Conservation (phyloP, 1,140 invertebrate species). For the Apis florea region DNA sequence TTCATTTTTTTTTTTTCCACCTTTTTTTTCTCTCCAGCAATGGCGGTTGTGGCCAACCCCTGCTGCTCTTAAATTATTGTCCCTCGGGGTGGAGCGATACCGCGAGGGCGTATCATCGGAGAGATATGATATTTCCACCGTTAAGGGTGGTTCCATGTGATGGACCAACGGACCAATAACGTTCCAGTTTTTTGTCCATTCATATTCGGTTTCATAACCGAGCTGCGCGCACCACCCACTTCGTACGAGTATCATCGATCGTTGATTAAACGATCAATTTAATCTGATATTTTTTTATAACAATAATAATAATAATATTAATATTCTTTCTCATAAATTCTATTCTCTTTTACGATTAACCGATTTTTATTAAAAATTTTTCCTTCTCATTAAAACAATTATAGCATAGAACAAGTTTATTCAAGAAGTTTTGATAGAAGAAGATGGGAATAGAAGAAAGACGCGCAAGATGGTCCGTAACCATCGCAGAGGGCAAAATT, state of each 20-base stretch:
- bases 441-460: background rate
- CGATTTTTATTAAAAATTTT: too few species aligned
- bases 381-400: background rate
- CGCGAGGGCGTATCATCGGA: conserved; percentile 73
- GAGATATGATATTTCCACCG: conserved; percentile 76
- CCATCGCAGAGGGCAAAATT: background rate
- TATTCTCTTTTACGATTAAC: too few species aligned
- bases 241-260: background rate
- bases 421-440: background rate
- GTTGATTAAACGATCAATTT: background rate
- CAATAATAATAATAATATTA: background rate
- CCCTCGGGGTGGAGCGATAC: conserved; percentile 72
- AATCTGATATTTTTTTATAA: background rate
- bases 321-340: too few species aligned
- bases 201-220: conserved; percentile 68
- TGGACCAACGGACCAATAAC: conserved; percentile 70
- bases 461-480: background rate
- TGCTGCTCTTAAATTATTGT: conserved; percentile 75
- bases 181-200: conserved; percentile 50
- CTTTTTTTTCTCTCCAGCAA: conserved; percentile 34
- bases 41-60: conserved; percentile 43
- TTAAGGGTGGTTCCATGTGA: conserved; percentile 65
- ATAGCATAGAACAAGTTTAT: background rate
- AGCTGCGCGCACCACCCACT: conserved; percentile 39
- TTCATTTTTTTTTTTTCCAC: conserved; percentile 18